phyloP scores from a whole-genome alignment of 2,797 vertebrate genomes.

The Argya squamiceps region DNA sequence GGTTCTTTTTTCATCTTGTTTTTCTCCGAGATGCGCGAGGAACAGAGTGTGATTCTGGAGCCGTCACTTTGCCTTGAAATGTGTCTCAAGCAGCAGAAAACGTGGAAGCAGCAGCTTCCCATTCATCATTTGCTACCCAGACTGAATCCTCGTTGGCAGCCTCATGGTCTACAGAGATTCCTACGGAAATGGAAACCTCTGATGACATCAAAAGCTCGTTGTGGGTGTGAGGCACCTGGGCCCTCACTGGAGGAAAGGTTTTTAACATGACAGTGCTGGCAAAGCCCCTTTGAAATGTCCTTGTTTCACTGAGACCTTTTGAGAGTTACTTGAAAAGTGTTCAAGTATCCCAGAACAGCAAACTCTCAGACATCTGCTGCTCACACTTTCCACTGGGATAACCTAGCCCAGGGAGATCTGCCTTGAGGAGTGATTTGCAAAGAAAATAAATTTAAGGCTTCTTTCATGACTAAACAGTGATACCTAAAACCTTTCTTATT shows the following conservation, averaged over 20 bases:
- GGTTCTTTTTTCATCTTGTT: conserved; percentile 25
- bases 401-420: neutral
- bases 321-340: neutral
- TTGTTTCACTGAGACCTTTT: neutral
- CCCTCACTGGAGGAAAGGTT: neutral
- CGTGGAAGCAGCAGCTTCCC: neutral
- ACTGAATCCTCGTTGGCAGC: conserved; percentile 11
- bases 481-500: neutral
- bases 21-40: fast-evolving
- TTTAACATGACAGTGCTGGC: neutral
- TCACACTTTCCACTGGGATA: conserved; percentile 23
- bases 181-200: conserved; percentile 6
- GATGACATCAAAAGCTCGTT: neutral
- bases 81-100: neutral
- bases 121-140: conserved; percentile 32
- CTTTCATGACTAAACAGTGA: neutral
- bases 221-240: neutral
- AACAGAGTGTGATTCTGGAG: conserved; percentile 16
- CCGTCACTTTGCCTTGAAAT: neutral
- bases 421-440: neutral
- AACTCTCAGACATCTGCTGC: neutral
- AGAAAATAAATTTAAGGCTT: neutral
- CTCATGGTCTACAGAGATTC: neutral
- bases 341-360: neutral
- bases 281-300: neutral